Base-by-base conservation (phyloP, 2,888 invertebrate genomes). In the Lottia scabra region DNA sequence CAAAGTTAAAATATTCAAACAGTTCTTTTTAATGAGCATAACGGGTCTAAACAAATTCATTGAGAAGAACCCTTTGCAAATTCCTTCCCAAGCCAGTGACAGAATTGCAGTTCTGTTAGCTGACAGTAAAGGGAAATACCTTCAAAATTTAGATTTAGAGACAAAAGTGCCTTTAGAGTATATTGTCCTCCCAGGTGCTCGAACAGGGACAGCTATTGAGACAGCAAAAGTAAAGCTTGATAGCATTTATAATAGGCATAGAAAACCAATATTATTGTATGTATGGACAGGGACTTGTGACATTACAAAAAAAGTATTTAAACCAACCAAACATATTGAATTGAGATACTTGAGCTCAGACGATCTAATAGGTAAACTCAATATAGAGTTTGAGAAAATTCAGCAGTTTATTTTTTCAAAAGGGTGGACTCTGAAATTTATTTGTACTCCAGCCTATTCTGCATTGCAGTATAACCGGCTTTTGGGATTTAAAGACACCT, bases 41-140 rank as follows among this genome's bases (percentile, higher is more conserved):
- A 30, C 30, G 2, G 30, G 30, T 30, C 30, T 30, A 30, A 30
- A 30, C 30, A 30, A 30, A 30, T 30, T 30, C 30, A 30, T 30
- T 30, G 30, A 48, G n/a, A n/a, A n/a, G n/a, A n/a, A n/a, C n/a
- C n/a, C n/a, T n/a, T n/a, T n/a, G n/a, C n/a, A n/a, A n/a, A n/a
- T n/a, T n/a, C n/a, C n/a, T n/a, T n/a, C n/a, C n/a, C n/a, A n/a
- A n/a, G n/a, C n/a, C n/a, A n/a, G n/a, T n/a, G n/a, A n/a, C n/a
- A n/a, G 19, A 48, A 48, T 48, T n/a, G 48, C 48, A n/a, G 48
- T 48, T 8, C 19, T 48, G 19, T 48, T 48, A 48, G 19, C n/a
- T 48, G 48, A 48, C 48, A 48, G 48, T 48, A 48, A 48, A 48
- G 48, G 48, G n/a, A 48, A 48, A 48, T 48, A 48, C 48, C 48